These are phyloP conservation scores for Perca flavescens DNA, from an alignment of 2,113 vertebrate species.

Conservation along the genomic window DNA sequence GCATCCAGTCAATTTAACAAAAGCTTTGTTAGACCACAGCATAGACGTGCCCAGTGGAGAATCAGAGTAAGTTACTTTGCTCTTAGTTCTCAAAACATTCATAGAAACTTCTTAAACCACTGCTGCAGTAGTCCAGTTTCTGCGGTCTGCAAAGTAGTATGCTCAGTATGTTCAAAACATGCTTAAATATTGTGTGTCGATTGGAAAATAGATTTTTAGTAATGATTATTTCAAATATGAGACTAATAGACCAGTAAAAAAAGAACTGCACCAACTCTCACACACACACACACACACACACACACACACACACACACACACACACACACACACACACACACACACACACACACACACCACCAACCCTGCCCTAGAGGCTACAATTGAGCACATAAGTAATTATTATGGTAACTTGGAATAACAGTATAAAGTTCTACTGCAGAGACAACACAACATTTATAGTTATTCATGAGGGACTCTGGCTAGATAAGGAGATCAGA, in stretches of 20 bases:
- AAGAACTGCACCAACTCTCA: neutral
- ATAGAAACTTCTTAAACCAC: neutral
- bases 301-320: too few species aligned
- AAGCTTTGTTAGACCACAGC: too few species aligned
- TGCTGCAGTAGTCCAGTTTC: neutral
- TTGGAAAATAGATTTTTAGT: neutral
- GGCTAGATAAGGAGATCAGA: slow-evolving; percentile 38
- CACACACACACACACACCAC: slow-evolving; percentile 6
- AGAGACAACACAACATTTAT: slow-evolving; percentile 40
- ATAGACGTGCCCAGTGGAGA: neutral
- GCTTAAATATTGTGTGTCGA: neutral
- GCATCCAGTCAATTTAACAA: too few species aligned
- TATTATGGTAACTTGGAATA: slow-evolving; percentile 25
- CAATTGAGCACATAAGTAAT: slow-evolving; percentile 34
- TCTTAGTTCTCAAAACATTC: neutral
- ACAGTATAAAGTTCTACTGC: slow-evolving; percentile 36
- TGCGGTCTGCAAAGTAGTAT: neutral
- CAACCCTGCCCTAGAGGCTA: slow-evolving; percentile 20
- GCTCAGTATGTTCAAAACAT: neutral
- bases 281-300: neutral
- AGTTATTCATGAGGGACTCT: slow-evolving; percentile 49
- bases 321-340: too few species aligned
- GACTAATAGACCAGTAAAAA: neutral
- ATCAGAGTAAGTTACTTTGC: neutral
- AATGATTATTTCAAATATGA: neutral